Evolutionary conservation across 2,888 invertebrate genomes (phyloP), one percentile per base, ranked within the genome.

Genomic region (Caenorhabditis sp.): DNA sequence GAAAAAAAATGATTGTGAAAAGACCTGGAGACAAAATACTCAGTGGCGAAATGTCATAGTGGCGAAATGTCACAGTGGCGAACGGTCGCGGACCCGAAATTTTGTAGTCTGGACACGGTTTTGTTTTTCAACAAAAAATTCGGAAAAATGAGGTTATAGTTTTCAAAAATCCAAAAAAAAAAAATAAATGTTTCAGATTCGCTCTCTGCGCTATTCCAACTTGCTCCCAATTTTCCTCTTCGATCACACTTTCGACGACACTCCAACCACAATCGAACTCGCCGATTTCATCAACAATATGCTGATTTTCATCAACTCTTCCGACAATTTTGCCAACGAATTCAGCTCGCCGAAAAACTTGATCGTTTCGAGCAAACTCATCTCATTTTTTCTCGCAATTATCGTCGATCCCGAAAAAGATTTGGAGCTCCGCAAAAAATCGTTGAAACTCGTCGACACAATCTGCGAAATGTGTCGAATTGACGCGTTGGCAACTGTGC

Each of bases 201-300:
- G 61, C 19, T 36, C 43, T 0, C 55, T 65, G 31, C 26, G 17
- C 23, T 66, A 65, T 58, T 5, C 8, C 10, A 62, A 27, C 14
- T 17, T 65, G 0, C 54, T 24, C 0, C 65, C 65, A 8, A 19
- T 70, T 10, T 62, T 70, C 21, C 65, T 70, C 65, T 43, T 26
- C 62, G 27, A 58, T 58, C 17, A 19, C 24, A 14, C 57, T 65
- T 55, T 65, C 65, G 4, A n/a, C 12, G 61, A 66, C 21, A 19
- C 50, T 53, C 62, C 67, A 21, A 53, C 58, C 23, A 49, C 57
- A 4, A 37, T 21, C 8, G 57, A 53, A 43, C 23, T 58, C 23
- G 26, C 58, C 24, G 53, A 58, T 27, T 19, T 54, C 53, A 0
- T 53, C 54, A 31, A 2, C 10, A 21, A 54, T 21, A 27, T 65